Conservation (phyloP, 2,113 vertebrate genomes). For the Prinia subflava region DNA sequence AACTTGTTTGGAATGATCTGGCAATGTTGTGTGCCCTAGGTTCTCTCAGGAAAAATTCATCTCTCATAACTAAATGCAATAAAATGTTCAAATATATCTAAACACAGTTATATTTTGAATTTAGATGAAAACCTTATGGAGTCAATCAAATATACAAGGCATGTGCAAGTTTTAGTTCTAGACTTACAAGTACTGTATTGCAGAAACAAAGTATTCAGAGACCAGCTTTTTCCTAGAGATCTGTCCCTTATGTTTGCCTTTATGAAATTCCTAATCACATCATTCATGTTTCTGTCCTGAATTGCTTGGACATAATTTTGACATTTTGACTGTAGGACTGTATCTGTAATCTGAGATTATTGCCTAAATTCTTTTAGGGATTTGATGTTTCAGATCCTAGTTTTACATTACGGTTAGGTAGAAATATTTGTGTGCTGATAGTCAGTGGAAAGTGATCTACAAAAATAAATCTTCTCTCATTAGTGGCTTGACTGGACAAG, state of each 20-base stretch:
- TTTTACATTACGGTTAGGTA: not conserved
- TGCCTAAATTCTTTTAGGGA: constrained; percentile 26
- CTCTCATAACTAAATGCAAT: constrained; percentile 63
- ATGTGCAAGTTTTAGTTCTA: constrained; percentile 30
- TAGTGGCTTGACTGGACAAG: not conserved
- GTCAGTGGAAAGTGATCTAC: constrained; percentile 14
- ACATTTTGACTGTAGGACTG: constrained; percentile 23
- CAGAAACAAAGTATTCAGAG: not conserved
- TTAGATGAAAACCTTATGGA: constrained; percentile 58
- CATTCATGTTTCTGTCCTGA: constrained; percentile 13
- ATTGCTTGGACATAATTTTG: constrained; percentile 36
- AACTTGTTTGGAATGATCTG: constrained; percentile 62
- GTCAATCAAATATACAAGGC: constrained; percentile 55
- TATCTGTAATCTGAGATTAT: constrained; percentile 43
- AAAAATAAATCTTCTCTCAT: constrained; percentile 25
- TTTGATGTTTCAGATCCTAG: not conserved
- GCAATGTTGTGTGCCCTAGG: constrained; percentile 16
- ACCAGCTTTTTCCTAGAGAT: constrained; percentile 15
- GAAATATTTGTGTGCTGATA: constrained; percentile 33
- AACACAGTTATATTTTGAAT: constrained; percentile 58
- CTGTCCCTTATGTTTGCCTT: not conserved
- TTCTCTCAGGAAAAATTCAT: constrained; percentile 57
- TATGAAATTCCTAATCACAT: not conserved
- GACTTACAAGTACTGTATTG: not conserved
- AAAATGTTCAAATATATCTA: constrained; percentile 60